Evolutionary conservation across 2,888 invertebrate species (phyloP).

Genomic region (Aspidiotus rigidus): DNA sequence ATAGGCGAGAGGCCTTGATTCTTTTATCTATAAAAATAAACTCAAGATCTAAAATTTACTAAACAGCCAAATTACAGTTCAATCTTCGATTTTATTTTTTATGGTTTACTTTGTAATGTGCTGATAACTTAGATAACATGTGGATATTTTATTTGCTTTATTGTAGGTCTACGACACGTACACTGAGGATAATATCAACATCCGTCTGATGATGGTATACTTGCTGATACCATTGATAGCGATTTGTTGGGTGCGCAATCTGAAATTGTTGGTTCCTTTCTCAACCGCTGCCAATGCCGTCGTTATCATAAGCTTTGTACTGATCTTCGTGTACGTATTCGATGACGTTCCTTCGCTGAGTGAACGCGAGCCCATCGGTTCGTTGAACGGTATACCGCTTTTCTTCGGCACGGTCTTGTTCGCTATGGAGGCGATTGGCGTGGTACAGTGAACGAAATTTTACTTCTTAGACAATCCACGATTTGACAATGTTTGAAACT

Average conservation of each 20-base stretch:
- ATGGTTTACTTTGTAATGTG: not conserved
- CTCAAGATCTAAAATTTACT: not conserved
- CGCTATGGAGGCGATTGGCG: constrained; percentile 88
- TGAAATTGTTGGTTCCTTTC: constrained; percentile 79
- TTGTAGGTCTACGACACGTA: constrained; percentile 17
- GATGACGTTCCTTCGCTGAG: constrained; percentile 57
- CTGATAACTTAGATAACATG: not conserved
- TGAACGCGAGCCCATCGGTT: constrained; percentile 55
- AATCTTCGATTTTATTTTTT: not conserved
- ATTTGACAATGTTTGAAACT: too few relatives aligned
- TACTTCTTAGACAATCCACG: too few relatives aligned
- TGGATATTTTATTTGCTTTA: not conserved
- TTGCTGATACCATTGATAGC: constrained; percentile 51
- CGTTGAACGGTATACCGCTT: constrained; percentile 63
- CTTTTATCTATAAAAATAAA: too few relatives aligned
- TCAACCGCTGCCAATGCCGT: constrained; percentile 80
- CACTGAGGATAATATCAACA: constrained; percentile 24
- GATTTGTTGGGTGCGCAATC: constrained; percentile 71
- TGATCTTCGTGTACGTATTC: constrained; percentile 78
- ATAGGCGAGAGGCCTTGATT: too few relatives aligned
- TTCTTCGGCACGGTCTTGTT: constrained; percentile 95
- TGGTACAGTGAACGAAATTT: constrained; percentile 50
- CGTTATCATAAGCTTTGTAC: constrained; percentile 70
- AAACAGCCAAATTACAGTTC: not conserved
- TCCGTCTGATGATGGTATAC: constrained; percentile 40